phyloP scores from a whole-genome alignment of 2,888 invertebrate genomes.

The Zygothrica quintamaculata region DNA sequence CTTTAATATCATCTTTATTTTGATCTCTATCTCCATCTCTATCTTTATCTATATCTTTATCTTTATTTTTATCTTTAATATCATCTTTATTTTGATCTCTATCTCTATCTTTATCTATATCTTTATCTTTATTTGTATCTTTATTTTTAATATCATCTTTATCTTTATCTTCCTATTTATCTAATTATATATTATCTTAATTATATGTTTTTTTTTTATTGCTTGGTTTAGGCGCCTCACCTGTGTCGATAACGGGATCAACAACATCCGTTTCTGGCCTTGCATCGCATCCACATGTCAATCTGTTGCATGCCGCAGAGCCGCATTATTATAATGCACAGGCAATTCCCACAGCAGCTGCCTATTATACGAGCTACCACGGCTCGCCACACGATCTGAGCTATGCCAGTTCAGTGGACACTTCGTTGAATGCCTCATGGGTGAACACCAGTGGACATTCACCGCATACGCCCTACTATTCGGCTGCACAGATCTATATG shows the following conservation, averaged over 20 bases:
- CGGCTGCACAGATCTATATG: conserved; percentile 85
- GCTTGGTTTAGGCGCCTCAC: conserved; percentile 81
- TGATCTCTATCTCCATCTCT: no score
- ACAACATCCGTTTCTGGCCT: conserved; percentile 72
- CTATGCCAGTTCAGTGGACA: conserved; percentile 81
- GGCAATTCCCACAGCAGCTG: conserved; percentile 62
- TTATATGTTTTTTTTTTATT: background rate
- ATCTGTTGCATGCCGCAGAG: conserved; percentile 84
- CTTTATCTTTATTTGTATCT: no score
- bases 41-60: no score
- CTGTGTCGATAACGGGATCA: conserved; percentile 75
- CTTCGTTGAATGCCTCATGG: conserved; percentile 84
- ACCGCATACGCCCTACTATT: conserved; percentile 84
- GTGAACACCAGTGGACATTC: conserved; percentile 81
- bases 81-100: no score
- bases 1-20: no score
- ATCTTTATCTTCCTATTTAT: no score
- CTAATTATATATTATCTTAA: background rate
- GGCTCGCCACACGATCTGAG: conserved; percentile 83
- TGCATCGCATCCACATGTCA: conserved; percentile 84
- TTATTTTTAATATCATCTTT: no score
- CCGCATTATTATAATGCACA: conserved; percentile 83
- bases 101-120: no score
- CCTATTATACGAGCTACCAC: conserved; percentile 81
- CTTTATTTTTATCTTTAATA: no score